These are phyloP conservation scores for Hydropsyche tenuis DNA, from an alignment of 1,140 invertebrate species.

Conservation along the genomic window DNA sequence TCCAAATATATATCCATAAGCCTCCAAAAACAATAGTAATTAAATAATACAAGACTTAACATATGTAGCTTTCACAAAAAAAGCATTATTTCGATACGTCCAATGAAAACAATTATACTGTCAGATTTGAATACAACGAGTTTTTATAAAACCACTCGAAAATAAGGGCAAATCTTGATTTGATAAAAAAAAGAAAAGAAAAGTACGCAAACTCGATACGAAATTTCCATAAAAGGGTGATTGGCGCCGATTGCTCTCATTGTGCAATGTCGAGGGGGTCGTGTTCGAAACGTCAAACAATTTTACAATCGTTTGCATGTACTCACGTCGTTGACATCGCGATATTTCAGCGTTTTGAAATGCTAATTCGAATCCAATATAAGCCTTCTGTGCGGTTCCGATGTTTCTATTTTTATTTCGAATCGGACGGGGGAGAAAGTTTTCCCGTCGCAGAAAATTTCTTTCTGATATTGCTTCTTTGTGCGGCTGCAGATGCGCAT, in stretches of 20 bases:
- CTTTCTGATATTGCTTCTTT: background rate
- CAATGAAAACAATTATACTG: background rate
- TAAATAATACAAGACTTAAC: too few species aligned
- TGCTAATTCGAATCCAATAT: conserved; percentile 30
- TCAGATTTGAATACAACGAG: background rate
- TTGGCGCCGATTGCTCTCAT: conserved; percentile 36
- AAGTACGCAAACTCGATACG: conserved; percentile 35
- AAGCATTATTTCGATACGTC: too few species aligned
- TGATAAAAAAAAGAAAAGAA: conserved; percentile 30
- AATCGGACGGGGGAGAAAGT: conserved; percentile 3
- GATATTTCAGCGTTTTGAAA: conserved; percentile 30
- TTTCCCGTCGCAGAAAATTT: background rate
- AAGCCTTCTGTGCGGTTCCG: background rate
- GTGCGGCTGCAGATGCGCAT: too few species aligned
- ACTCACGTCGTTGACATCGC: conserved; percentile 16
- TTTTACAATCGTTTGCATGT: conserved; percentile 25
- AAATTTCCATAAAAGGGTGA: conserved; percentile 39
- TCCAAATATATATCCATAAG: too few species aligned
- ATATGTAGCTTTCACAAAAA: too few species aligned
- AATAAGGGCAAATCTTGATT: conserved; percentile 33
- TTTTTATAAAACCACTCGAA: background rate
- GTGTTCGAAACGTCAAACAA: conserved; percentile 31
- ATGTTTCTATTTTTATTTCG: background rate
- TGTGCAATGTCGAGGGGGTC: conserved; percentile 4
- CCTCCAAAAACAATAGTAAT: too few species aligned